Evolutionary conservation across 2,888 invertebrate species (phyloP).

Genomic region (Argyra leucocephala): DNA sequence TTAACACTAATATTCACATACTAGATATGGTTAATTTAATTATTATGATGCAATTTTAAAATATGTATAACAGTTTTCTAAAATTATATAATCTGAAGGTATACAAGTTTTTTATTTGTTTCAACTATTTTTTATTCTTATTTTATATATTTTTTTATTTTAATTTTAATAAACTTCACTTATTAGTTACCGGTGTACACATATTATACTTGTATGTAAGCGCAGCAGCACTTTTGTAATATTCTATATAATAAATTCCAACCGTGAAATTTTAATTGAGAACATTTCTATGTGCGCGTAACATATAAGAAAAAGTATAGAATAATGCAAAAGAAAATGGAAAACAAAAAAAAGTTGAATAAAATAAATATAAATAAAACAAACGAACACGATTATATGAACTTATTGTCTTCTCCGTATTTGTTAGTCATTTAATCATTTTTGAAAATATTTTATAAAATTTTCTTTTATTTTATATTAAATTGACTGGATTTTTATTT

Average conservation of each 20-base stretch:
- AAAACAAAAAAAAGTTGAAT: too few species aligned
- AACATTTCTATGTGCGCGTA: neutral
- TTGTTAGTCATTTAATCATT: too few species aligned
- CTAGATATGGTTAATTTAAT: too few species aligned
- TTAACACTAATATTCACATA: too few species aligned
- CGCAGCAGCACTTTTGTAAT: neutral
- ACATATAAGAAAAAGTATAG: too few species aligned
- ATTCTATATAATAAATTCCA: neutral
- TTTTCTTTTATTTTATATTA: too few species aligned
- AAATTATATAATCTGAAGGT: conserved; percentile 1
- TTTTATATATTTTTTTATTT: neutral
- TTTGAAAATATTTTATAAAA: too few species aligned
- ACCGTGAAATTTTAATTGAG: neutral
- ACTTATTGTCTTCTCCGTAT: too few species aligned
- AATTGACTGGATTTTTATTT: too few species aligned
- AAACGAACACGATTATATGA: too few species aligned
- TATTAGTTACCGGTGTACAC: neutral
- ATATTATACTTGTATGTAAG: neutral
- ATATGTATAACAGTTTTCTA: conserved; percentile 2
- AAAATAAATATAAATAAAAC: too few species aligned
- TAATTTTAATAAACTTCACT: neutral
- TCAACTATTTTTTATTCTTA: neutral
- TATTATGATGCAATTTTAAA: neutral
- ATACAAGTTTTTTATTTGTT: neutral
- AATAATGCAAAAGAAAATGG: too few species aligned